Evolutionary conservation across 2,888 invertebrate genomes (phyloP).

Genomic region (Ichneumoninae sp.): DNA sequence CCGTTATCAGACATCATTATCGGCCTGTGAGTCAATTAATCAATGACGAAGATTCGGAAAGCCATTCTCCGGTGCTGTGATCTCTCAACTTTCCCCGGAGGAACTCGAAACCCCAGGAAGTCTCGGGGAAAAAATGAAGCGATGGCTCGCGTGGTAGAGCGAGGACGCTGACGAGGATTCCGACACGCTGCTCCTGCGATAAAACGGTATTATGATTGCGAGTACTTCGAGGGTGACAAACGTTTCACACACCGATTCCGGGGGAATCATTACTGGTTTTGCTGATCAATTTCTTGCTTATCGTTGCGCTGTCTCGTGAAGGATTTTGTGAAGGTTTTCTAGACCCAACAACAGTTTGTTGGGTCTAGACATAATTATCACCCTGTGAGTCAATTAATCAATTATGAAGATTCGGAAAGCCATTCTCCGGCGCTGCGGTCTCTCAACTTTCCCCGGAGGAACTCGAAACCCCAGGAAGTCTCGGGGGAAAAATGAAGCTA

Average conservation of each 20-base stretch:
- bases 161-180: conserved; percentile 4
- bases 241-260: conserved; percentile 32
- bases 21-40: too few relatives aligned
- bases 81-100: conserved; percentile 56
- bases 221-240: conserved; percentile 48
- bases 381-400: too few relatives aligned
- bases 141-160: conserved; percentile 10
- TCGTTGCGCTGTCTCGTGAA: background rate
- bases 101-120: conserved; percentile 48
- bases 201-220: conserved; percentile 61
- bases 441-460: conserved; percentile 56
- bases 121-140: conserved; percentile 56
- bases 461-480: conserved; percentile 48
- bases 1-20: too few relatives aligned
- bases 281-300: background rate
- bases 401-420: too few relatives aligned
- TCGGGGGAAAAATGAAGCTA: conserved; percentile 53
- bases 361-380: too few relatives aligned
- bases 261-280: conserved; percentile 27
- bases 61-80: background rate
- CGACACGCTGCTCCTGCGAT: background rate
- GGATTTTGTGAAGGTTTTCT: background rate
- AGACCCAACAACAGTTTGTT: too few relatives aligned
- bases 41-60: too few relatives aligned
- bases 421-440: conserved; percentile 11